Evolutionary conservation across 2,888 invertebrate genomes (phyloP), one percentile per base, ranked within the genome.

Genomic region (Scrobipalpa costella): DNA sequence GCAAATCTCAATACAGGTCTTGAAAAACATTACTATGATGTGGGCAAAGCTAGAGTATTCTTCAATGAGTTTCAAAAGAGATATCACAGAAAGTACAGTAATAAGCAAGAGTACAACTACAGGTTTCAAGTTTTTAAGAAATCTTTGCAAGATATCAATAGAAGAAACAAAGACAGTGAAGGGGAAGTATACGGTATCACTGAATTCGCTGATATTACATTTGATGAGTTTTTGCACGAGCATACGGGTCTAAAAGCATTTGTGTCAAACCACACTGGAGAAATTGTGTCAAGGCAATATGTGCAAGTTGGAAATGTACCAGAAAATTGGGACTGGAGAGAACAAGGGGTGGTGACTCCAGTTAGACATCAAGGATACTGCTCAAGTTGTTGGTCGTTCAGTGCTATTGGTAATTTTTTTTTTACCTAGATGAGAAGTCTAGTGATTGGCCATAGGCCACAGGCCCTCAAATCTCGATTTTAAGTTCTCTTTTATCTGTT

Each of bases 351-450:
- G 40, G 97, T 97, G 2, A 96, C 96, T 0, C 91, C 87, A 0
- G 92, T 96, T 19, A 96, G 96, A 79, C 93, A 96, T 86, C 96
- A 97, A 88, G 95, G 94, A 61, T 90, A 92, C 64, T 96, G 96
- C 77, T 96, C 96, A 44, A 95, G 95, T 1, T 96, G 96, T 87
- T 97, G 59, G 55, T 27, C 57, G 0, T 60, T 61, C 17, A 57
- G 60, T 40, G 64, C 61, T 11, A 34, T 57, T 8, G 64, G 64
- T 64, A 49, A 60, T 17, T 6, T 47, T 17, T 15, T 47, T 47
- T 7, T 47, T 17, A 44, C 7, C 15, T 19, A 49, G 9, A 7
- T 38, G 2, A 7, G 38, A 7, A 34, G 34, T 34, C 5, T 34
- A 34, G 3, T 34, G 34, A 34, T 34, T 34, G 7, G 34, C 7